Base-by-base conservation (phyloP, 2,797 vertebrate genomes). In the Onychomys arenicola region DNA sequence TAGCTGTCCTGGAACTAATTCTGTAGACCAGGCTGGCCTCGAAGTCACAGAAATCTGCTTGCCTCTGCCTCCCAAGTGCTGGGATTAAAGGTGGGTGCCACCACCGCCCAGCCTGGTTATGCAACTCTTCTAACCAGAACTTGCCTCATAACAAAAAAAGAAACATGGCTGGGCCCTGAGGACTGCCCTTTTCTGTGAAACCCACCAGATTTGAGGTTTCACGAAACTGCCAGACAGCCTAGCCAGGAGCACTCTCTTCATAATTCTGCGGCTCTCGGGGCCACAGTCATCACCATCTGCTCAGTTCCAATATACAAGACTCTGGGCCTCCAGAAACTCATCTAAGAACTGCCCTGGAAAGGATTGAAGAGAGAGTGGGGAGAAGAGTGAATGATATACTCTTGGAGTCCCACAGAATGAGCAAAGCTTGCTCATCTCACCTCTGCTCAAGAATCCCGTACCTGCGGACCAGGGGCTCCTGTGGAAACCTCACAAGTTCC, bases 401-500 rank as follows among this genome's bases (percentile, higher is more conserved):
- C 71, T 23, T 23, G 13, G 80, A 75, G 37, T 46, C 49, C 32
- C 55, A 59, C 29, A 37, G 77, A 96, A 96, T 55, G 91, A 93
- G 49, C 91, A 92, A 88, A 87, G 37, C 91, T 84, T 69, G 11
- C 77, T 92, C 86, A 77, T 83, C 59, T 96, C 89, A 93, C 80
- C 91, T 92, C 89, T 90, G 65, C 76, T 96, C 83, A 78, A 43
- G 86, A 96, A 92, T 96, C 67, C 82, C 89, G 49, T 95, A 93
- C 84, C 86, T 96, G 71, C 96, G 95, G 46, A 85, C 93, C 92
- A 91, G 91, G 61, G 43, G 98, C 98, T 98, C 97, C 98, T 97
- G 98, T 98, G 97, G 98, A 98, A 98, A 99, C 98, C 89, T 97
- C 96, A 1, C 86, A 97, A 97, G 85, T 98, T 97, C 96, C 97